Evolutionary conservation across 2,888 invertebrate species (phyloP).

Genomic region (Lottia scabra): DNA sequence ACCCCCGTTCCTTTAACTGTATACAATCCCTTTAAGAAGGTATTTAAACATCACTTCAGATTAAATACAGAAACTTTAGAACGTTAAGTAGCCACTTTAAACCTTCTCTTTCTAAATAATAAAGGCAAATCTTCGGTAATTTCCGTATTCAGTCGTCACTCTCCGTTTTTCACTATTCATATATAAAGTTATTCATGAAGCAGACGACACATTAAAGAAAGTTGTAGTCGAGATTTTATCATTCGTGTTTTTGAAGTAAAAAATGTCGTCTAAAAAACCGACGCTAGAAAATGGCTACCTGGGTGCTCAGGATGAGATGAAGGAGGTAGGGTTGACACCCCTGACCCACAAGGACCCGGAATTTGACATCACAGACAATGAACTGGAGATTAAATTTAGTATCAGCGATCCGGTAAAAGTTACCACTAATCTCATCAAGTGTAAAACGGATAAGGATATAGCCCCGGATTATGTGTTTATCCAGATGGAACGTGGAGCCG

Average conservation of each 20-base stretch:
- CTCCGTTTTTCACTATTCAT: too few relatives aligned
- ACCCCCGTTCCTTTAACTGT: too few relatives aligned
- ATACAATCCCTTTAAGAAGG: too few relatives aligned
- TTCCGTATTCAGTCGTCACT: too few relatives aligned
- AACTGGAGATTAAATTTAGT: background rate
- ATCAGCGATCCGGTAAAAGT: constrained; percentile 17
- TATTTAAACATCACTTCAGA: too few relatives aligned
- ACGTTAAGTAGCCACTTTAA: too few relatives aligned
- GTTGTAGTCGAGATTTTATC: background rate
- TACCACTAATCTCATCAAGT: constrained; percentile 44
- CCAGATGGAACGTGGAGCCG: constrained; percentile 45
- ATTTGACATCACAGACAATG: background rate
- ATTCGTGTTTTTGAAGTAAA: background rate
- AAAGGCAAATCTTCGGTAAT: too few relatives aligned
- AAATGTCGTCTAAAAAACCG: background rate
- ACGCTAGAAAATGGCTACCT: background rate
- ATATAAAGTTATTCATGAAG: too few relatives aligned
- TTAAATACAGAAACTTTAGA: too few relatives aligned
- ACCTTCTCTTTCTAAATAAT: too few relatives aligned
- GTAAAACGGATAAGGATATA: constrained; percentile 40
- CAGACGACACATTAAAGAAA: too few relatives aligned
- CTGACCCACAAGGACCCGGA: background rate
- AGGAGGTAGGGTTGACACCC: background rate
- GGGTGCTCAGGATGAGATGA: background rate
- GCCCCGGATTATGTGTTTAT: constrained; percentile 53